phyloP scores from a whole-genome alignment of 2,797 vertebrate genomes.

The Danio tinwini region DNA sequence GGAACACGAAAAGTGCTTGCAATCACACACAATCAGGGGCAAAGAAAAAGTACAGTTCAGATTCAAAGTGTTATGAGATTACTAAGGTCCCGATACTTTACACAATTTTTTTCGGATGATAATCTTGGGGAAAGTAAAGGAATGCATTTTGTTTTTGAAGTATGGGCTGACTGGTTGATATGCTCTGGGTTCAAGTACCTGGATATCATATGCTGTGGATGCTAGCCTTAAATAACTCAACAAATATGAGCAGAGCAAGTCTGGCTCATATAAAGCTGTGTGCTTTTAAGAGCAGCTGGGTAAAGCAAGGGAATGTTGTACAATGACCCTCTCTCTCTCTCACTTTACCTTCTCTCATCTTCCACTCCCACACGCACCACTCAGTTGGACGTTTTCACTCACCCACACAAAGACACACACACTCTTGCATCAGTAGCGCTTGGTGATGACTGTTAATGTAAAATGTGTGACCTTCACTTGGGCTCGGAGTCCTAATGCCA shows the following conservation, averaged over 20 bases:
- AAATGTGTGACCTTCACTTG: conserved; percentile 60
- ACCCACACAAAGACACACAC: conserved; percentile 48
- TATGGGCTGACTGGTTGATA: not conserved
- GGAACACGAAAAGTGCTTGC: not conserved
- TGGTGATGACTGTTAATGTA: conserved; percentile 61
- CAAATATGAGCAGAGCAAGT: not conserved
- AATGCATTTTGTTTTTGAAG: not conserved
- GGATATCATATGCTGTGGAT: not conserved
- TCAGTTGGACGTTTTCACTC: conserved; percentile 39
- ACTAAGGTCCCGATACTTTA: not conserved
- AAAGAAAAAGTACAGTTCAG: not conserved
- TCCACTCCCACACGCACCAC: conserved; percentile 46
- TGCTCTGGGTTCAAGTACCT: not conserved
- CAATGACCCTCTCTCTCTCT: conserved; percentile 30
- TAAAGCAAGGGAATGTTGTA: conserved; percentile 14
- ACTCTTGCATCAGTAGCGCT: conserved; percentile 42
- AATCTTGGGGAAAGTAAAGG: too few relatives aligned
- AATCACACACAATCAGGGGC: not conserved
- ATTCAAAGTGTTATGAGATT: not conserved
- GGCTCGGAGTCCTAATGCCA: conserved; percentile 44
- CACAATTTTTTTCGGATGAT: not conserved
- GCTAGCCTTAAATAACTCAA: not conserved
- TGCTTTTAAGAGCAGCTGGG: conserved; percentile 31
- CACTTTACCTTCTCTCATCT: conserved; percentile 9
- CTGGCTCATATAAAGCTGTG: conserved; percentile 10